These are phyloP conservation scores for Botia almorhae DNA, from an alignment of 2,797 vertebrate genomes.

Conservation along the genomic window DNA sequence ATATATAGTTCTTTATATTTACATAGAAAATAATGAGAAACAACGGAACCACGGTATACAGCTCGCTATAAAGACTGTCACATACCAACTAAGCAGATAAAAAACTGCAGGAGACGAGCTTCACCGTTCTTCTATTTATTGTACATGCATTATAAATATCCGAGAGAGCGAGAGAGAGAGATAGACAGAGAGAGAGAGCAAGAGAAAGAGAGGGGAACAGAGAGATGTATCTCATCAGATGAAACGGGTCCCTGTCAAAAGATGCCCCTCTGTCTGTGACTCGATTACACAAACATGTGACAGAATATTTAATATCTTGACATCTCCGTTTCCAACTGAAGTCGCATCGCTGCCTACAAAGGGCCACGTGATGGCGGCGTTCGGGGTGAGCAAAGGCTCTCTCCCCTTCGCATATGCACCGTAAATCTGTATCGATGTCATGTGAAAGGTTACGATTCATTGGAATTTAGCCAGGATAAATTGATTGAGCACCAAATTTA, in stretches of 20 bases:
- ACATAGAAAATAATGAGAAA: no score
- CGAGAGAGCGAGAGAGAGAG: not conserved
- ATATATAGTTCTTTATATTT: not conserved
- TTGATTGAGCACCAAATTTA: constrained; percentile 43
- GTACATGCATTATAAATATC: not conserved
- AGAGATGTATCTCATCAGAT: constrained; percentile 32
- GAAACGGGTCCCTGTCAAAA: constrained; percentile 48
- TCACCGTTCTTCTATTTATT: not conserved
- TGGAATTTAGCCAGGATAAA: constrained; percentile 31
- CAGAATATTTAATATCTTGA: constrained; percentile 61
- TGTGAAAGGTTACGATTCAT: constrained; percentile 37
- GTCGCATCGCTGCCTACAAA: constrained; percentile 51
- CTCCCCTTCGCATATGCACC: constrained; percentile 16
- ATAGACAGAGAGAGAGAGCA: no score
- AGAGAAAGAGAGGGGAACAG: not conserved
- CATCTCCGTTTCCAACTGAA: constrained; percentile 56
- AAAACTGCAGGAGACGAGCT: not conserved
- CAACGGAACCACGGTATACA: not conserved
- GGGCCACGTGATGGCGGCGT: constrained; percentile 24
- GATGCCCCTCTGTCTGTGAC: constrained; percentile 30
- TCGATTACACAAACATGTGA: constrained; percentile 55
- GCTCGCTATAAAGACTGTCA: not conserved
- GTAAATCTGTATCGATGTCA: constrained; percentile 21
- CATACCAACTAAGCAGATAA: not conserved
- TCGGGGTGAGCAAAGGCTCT: not conserved